Evolutionary conservation across 2,888 invertebrate species (phyloP), one percentile per base, ranked within the genome.

Genomic region (Drosophila quinaria): DNA sequence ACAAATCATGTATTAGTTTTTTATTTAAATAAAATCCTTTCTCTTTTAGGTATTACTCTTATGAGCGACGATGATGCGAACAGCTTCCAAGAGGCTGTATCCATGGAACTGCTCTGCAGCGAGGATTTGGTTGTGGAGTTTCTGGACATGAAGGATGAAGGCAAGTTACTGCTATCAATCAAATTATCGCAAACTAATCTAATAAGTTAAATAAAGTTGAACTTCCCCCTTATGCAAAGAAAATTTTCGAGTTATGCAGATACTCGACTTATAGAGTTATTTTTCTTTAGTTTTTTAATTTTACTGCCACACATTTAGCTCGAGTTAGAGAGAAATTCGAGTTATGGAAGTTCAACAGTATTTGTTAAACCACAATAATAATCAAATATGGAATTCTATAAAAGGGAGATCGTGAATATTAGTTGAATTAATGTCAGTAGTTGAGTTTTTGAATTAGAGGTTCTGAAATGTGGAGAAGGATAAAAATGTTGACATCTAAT

Each of bases 81-180:
- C 2, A 44, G 22, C 15, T 44, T 80, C 46, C 50, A 68, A 39
- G 74, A 70, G 3, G 62, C 65, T 6, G 56, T 49, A 13, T 70
- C 82, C 5, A 63, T 86, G 44, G 78, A 80, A 17, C 66, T 86
- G 55, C 67, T 89, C 3, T 81, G 71, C 78, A 86, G 80, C 4
- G 91, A 91, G 69, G 91, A 92, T 69, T 62, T 91, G 22, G 80
- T 91, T 54, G 85, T 91, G 56, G 91, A 92, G 56, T 82, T 91
- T 60, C 80, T 85, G 61, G 86, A 91, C 63, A 64, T 91, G 15
- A 90, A 91, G 78, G 86, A 78, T 51, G 86, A 91, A 81, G 92
- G 92, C 89, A 81, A 85, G 91, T 78, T 50, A 35, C 5, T 1
- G 3, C 37, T 35, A 11, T 10, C 3, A 31, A 0, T 10, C 19